phyloP scores from a whole-genome alignment of 2,888 invertebrate genomes.

The Amiota mariae region DNA sequence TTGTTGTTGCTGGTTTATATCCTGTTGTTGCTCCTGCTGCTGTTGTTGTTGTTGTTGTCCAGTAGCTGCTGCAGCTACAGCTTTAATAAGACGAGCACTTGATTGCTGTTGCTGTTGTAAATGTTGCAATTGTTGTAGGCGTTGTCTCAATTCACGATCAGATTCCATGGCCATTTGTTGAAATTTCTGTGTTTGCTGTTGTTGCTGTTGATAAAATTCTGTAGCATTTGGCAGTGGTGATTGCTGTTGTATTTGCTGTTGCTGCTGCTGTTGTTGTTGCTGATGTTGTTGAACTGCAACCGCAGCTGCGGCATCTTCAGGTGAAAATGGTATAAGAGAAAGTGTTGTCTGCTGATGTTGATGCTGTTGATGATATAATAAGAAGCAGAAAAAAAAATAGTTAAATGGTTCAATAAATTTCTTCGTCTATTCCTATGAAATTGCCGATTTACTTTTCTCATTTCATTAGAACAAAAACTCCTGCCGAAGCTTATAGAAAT shows the following conservation, averaged over 20 bases:
- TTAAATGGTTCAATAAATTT: too few species aligned
- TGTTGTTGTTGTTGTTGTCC: conserved; percentile 56
- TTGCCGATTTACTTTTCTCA: too few species aligned
- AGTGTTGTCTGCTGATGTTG: conserved; percentile 72
- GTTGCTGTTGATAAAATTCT: conserved; percentile 64
- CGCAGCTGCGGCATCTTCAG: conserved; percentile 61
- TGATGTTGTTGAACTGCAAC: conserved; percentile 56
- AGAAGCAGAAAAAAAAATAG: background rate
- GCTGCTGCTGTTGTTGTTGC: conserved; percentile 52
- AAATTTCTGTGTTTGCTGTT: conserved; percentile 55
- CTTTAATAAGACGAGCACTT: conserved; percentile 67
- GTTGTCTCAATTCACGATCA: conserved; percentile 68
- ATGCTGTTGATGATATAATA: conserved; percentile 48
- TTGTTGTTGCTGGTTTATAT: conserved; percentile 45
- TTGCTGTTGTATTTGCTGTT: conserved; percentile 52
- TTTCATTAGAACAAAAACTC: too few species aligned
- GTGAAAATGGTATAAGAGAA: conserved; percentile 69
- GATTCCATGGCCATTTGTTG: conserved; percentile 63
- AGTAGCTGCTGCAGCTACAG: conserved; percentile 65
- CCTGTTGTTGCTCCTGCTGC: conserved; percentile 35
- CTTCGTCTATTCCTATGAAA: too few species aligned
- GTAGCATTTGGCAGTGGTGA: conserved; percentile 61
- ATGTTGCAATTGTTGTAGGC: conserved; percentile 57
- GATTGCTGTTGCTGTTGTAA: conserved; percentile 68
- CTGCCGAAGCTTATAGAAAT: too few species aligned